Percentiles rank a stretch among this genome's conserved stretches.
Conservation (phyloP, 2,797 vertebrate species). For the Muraenolepis orangiensis region DNA sequence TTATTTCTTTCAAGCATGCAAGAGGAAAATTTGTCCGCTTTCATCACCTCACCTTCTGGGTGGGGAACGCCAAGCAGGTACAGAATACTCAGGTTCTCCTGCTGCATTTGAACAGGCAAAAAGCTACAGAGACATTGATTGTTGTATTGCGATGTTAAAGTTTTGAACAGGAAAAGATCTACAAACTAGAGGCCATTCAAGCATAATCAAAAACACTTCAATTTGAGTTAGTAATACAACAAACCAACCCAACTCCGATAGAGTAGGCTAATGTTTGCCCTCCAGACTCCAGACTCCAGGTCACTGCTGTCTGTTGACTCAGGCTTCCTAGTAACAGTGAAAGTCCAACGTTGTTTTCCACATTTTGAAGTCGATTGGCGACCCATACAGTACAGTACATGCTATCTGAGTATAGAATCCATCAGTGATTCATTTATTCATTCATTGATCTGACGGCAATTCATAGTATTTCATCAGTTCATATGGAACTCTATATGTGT, state of each 20-base stretch:
- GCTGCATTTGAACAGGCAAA: background rate
- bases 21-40: conserved; percentile 76
- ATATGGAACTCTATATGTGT: background rate
- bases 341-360: conserved; percentile 3
- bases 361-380: too few species aligned
- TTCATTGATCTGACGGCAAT: background rate
- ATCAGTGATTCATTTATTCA: background rate
- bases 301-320: background rate
- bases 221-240: background rate
- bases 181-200: background rate
- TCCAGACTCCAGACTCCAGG: background rate
- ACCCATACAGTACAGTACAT: too few species aligned
- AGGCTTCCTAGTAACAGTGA: background rate
- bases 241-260: background rate
- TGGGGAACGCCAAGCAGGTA: conserved; percentile 85
- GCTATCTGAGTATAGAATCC: background rate
- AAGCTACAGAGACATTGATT: background rate
- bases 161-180: background rate
- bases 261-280: background rate
- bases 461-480: background rate
- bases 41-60: conserved; percentile 83
- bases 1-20: conserved; percentile 57
- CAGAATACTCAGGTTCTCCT: background rate
- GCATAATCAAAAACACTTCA: background rate
- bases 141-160: background rate